Conservation (phyloP, 2,113 vertebrate genomes). For the Limanda limanda region DNA sequence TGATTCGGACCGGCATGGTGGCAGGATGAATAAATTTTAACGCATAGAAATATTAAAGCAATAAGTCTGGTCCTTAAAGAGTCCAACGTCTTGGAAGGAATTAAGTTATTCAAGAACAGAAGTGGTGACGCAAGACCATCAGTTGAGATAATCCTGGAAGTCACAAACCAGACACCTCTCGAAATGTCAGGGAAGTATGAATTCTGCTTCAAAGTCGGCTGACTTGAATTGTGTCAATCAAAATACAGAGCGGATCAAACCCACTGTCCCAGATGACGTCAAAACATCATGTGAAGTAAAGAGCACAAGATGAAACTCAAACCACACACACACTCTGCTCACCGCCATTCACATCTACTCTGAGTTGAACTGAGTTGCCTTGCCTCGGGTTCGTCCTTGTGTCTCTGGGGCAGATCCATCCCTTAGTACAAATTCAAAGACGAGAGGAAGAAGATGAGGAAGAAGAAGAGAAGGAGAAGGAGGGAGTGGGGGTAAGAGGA, state of each 20-base stretch:
- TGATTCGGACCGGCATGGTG: constrained; percentile 93
- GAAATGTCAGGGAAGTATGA: background rate
- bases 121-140: constrained; percentile 3
- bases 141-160: background rate
- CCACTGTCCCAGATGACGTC: background rate
- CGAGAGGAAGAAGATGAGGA: constrained; percentile 23
- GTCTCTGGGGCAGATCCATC: constrained; percentile 60
- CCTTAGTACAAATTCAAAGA: constrained; percentile 47
- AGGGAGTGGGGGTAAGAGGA: constrained; percentile 23
- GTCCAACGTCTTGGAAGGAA: background rate
- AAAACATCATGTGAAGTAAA: constrained; percentile 27
- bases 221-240: background rate
- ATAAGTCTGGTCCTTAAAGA: background rate
- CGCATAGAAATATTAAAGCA: background rate
- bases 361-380: constrained; percentile 22
- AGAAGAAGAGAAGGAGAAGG: background rate
- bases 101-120: background rate
- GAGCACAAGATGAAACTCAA: constrained; percentile 13
- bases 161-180: background rate
- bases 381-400: constrained; percentile 53
- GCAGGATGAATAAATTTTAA: background rate
- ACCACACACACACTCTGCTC: background rate
- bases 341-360: constrained; percentile 13
- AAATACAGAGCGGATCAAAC: constrained; percentile 5
- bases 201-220: background rate